Percentiles rank a stretch among this genome's conserved stretches.
These are phyloP conservation scores for Bombylius major DNA, from an alignment of 2,888 invertebrate species.

Conservation along the genomic window DNA sequence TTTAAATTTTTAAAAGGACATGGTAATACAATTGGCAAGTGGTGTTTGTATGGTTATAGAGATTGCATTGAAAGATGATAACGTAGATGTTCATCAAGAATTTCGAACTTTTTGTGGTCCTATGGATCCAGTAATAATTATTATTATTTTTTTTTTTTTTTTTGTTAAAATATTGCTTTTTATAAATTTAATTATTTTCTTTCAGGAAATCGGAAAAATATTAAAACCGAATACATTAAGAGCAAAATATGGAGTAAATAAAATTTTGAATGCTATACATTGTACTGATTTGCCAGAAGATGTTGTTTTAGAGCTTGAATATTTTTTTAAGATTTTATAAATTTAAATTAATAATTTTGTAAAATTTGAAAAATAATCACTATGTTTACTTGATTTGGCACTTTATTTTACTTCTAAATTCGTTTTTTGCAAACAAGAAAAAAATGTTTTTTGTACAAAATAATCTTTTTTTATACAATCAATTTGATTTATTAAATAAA, in stretches of 20 bases:
- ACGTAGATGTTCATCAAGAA: slow-evolving; percentile 47
- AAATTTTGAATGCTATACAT: slow-evolving; percentile 79
- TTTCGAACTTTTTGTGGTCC: slow-evolving; percentile 83
- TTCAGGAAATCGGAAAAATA: slow-evolving; percentile 69
- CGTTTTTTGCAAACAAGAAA: too few species aligned
- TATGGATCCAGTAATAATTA: slow-evolving; percentile 60
- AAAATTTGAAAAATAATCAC: too few species aligned
- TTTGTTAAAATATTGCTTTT: slow-evolving; percentile 1
- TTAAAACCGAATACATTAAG: slow-evolving; percentile 72
- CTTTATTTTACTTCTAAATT: too few species aligned
- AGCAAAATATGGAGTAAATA: slow-evolving; percentile 70
- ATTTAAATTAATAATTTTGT: not conserved
- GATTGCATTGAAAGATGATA: slow-evolving; percentile 50
- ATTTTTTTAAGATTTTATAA: slow-evolving; percentile 57
- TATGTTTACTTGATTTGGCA: too few species aligned
- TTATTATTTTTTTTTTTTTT: slow-evolving; percentile 17
- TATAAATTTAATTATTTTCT: slow-evolving; percentile 11
- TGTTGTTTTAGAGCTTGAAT: slow-evolving; percentile 67
- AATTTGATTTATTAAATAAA: too few species aligned
- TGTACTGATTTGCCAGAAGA: slow-evolving; percentile 90
- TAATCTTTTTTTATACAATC: too few species aligned
- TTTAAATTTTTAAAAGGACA: slow-evolving; percentile 43
- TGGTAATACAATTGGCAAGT: slow-evolving; percentile 72
- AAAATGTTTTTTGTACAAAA: too few species aligned
- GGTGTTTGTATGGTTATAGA: slow-evolving; percentile 82